Conservation (phyloP, 1,140 invertebrate species). For the Cydia pomonella region DNA sequence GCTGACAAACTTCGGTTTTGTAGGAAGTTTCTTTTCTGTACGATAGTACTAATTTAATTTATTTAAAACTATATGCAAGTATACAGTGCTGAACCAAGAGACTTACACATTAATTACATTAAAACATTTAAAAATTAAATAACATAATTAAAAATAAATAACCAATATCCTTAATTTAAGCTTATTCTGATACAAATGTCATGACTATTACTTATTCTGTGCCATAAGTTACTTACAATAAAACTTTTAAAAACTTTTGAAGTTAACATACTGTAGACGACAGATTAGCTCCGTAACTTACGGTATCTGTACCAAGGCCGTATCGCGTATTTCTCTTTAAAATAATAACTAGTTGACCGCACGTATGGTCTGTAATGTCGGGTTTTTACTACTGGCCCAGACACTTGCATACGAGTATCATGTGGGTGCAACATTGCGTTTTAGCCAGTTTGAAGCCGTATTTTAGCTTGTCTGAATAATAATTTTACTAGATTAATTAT, state of each 20-base stretch:
- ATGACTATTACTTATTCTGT: too few species aligned
- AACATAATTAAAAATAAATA: too few species aligned
- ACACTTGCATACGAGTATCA: not conserved
- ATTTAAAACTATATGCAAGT: too few species aligned
- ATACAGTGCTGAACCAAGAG: too few species aligned
- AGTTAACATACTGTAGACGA: not conserved
- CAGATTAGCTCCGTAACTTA: not conserved
- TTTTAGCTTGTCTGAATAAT: not conserved
- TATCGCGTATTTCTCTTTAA: constrained; percentile 17
- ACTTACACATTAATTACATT: too few species aligned
- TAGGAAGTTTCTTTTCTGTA: too few species aligned
- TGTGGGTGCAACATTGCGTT: not conserved
- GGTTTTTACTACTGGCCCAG: not conserved
- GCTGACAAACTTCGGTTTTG: too few species aligned
- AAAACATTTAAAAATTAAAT: too few species aligned
- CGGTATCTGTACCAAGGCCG: constrained; percentile 18
- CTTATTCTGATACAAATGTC: too few species aligned
- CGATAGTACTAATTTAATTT: too few species aligned
- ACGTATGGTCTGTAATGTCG: constrained; percentile 1
- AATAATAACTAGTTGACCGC: constrained; percentile 7
- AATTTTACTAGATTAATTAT: not conserved
- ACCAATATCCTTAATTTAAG: too few species aligned
- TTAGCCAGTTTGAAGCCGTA: not conserved
- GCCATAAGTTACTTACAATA: too few species aligned
- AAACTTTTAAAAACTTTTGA: not conserved